phyloP scores from a whole-genome alignment of 1,140 invertebrate species.

The Sarcophaga bullata region DNA sequence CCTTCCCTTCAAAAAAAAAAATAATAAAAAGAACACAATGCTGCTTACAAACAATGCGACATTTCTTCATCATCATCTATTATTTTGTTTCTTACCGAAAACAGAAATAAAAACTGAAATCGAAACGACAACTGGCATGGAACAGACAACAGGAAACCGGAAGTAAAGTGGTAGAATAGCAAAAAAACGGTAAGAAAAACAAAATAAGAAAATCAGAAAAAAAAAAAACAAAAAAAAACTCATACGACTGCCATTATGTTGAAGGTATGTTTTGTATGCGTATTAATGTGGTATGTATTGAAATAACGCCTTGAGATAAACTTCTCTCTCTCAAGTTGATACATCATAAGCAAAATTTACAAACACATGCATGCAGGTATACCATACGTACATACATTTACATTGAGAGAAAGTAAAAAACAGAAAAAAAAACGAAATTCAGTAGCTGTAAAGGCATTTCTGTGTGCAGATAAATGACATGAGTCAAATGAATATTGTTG shows the following conservation, averaged over 20 bases:
- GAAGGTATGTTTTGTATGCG: no score
- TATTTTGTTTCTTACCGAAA: not conserved
- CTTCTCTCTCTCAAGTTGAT: not conserved
- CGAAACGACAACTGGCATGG: constrained; percentile 2
- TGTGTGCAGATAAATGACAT: constrained; percentile 19
- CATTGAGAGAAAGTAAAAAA: not conserved
- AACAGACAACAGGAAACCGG: constrained; percentile 25
- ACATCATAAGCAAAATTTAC: not conserved
- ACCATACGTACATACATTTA: not conserved
- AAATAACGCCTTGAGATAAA: not conserved
- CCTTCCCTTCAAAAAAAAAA: not conserved
- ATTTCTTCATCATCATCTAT: constrained; percentile 10
- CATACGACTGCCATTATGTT: no score
- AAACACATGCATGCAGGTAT: not conserved
- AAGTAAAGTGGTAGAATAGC: constrained; percentile 24
- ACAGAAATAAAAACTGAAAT: not conserved
- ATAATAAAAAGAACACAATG: not conserved
- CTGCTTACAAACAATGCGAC: not conserved
- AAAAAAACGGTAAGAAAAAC: not conserved
- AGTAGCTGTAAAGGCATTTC: not conserved
- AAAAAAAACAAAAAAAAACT: no score
- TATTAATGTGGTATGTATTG: not conserved
- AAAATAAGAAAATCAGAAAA: no score
- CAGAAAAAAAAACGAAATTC: not conserved
- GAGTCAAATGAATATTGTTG: constrained; percentile 22